Conservation (phyloP, 1,140 invertebrate species). For the Dinothrombium tinctorium region DNA sequence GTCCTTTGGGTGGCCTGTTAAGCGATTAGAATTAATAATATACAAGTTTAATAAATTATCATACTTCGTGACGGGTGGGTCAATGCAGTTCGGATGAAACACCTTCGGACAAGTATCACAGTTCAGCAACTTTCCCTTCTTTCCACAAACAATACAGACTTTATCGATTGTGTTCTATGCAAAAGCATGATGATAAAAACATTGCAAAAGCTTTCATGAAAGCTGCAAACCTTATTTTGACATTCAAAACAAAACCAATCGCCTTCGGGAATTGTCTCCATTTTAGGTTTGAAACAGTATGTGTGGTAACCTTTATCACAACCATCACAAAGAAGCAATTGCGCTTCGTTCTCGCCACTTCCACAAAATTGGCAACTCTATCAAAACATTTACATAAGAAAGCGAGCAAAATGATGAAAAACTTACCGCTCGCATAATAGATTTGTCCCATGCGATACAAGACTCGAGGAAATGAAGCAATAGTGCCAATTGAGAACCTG, state of each 20-base stretch:
- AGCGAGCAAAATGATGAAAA: conserved; percentile 3
- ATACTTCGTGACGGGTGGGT: conserved; percentile 49
- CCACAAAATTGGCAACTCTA: conserved; percentile 93
- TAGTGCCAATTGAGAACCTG: conserved; percentile 57
- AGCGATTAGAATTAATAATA: conserved; percentile 2
- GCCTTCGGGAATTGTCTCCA: conserved; percentile 82
- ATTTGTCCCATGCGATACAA: conserved; percentile 90
- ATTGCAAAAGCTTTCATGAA: neutral
- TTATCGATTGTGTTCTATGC: conserved; percentile 29
- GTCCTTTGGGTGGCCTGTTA: conserved; percentile 19
- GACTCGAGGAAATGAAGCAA: conserved; percentile 65
- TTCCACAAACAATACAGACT: conserved; percentile 47
- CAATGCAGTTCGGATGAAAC: conserved; percentile 61
- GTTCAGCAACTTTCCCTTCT: conserved; percentile 34
- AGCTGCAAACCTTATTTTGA: conserved; percentile 53
- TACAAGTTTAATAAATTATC: neutral
- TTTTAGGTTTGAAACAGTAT: conserved; percentile 90
- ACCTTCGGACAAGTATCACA: conserved; percentile 72
- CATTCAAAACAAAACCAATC: conserved; percentile 95
- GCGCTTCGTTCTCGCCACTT: conserved; percentile 83
- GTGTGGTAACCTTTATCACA: conserved; percentile 96
- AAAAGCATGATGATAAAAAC: conserved; percentile 4
- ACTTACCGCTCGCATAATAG: conserved; percentile 93
- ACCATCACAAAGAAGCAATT: conserved; percentile 76
- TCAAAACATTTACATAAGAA: conserved; percentile 22